These are phyloP conservation scores for Acropternis orthonyx DNA, from an alignment of 2,797 vertebrate genomes.

Conservation along the genomic window DNA sequence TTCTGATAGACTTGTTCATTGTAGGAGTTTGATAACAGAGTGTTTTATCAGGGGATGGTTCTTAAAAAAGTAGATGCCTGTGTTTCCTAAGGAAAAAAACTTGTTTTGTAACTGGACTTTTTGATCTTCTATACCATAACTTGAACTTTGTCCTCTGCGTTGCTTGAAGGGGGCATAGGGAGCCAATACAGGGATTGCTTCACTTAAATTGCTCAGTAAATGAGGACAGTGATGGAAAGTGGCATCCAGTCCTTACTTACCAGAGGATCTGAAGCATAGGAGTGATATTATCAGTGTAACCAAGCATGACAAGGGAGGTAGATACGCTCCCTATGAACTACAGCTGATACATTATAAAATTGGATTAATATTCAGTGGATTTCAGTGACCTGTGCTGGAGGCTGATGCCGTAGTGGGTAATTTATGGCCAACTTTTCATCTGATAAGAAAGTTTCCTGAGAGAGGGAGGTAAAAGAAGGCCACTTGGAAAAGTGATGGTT, in stretches of 20 bases:
- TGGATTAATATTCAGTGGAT: background rate
- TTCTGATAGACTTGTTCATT: background rate
- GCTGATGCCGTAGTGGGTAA: background rate
- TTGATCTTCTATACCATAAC: background rate
- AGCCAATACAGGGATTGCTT: background rate
- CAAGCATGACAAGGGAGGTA: background rate
- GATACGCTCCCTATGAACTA: background rate
- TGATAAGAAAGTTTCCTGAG: background rate
- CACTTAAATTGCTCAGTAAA: background rate
- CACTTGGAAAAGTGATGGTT: background rate
- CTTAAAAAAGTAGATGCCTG: rapidly evolving
- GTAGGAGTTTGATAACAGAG: background rate
- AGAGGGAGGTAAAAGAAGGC: background rate
- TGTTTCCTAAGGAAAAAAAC: background rate
- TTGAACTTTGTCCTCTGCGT: background rate
- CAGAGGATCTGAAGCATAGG: background rate
- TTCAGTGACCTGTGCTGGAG: background rate
- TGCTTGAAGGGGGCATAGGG: background rate
- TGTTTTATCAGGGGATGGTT: background rate
- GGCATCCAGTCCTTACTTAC: background rate
- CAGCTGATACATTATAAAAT: background rate
- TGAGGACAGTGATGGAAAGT: background rate
- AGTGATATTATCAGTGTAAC: background rate
- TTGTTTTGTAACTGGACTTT: background rate
- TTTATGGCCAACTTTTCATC: background rate